Conservation (phyloP, 2,113 vertebrate species). For the Chaetops frenatus region DNA sequence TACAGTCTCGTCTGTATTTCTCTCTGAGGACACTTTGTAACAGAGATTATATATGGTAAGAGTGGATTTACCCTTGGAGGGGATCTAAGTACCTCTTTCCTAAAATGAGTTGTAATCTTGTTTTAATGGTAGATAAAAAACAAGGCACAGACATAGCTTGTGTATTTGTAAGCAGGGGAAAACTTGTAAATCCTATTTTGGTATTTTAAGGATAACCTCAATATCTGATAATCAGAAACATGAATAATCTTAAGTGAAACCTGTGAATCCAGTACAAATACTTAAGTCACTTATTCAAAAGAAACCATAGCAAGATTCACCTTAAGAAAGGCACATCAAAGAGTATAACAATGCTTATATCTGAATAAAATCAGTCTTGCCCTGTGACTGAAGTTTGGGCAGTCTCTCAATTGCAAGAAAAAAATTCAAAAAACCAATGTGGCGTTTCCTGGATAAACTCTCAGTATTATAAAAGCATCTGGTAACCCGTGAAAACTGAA, state of each 20-base stretch:
- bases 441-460: neutral
- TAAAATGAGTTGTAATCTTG: conserved; percentile 47
- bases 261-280: neutral
- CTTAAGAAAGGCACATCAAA: neutral
- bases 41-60: conserved; percentile 24
- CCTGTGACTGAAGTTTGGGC: neutral
- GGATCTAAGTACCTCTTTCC: conserved; percentile 21
- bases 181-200: conserved; percentile 32
- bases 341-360: neutral
- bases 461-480: neutral
- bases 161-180: neutral
- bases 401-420: neutral
- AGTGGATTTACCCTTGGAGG: conserved; percentile 49
- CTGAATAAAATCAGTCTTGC: neutral
- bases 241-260: conserved; percentile 31
- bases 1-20: neutral
- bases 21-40: conserved; percentile 35
- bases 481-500: neutral
- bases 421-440: neutral
- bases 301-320: neutral
- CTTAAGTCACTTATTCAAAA: conserved; percentile 6
- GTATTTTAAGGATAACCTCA: conserved; percentile 42
- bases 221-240: neutral
- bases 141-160: neutral
- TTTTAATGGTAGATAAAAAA: conserved; percentile 55